Conservation (phyloP, 2,797 vertebrate species). For the Artibeus lituratus region DNA sequence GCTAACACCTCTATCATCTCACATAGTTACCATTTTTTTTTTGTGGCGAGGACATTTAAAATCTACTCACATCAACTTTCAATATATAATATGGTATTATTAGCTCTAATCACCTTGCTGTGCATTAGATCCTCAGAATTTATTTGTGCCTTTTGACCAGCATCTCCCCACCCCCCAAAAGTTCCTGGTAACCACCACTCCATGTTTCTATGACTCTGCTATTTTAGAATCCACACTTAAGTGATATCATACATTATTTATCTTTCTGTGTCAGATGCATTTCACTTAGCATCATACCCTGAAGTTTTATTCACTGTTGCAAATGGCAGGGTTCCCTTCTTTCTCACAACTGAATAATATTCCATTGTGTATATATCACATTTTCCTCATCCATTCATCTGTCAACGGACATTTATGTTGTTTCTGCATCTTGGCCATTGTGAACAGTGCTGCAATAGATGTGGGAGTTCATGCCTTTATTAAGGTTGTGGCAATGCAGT, state of each 20-base stretch:
- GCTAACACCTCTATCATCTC: not conserved
- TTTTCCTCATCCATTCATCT: not conserved
- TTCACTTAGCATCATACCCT: not conserved
- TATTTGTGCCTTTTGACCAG: not conserved
- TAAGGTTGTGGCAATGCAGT: not conserved
- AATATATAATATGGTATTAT: not conserved
- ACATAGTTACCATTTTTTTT: not conserved
- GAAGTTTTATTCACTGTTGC: not conserved
- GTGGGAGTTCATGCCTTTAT: not conserved
- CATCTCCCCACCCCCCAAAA: not conserved
- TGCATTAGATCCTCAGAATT: not conserved
- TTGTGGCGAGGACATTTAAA: not conserved
- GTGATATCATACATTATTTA: not conserved
- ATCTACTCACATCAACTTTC: not conserved
- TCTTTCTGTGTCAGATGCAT: not conserved
- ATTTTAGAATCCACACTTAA: not conserved
- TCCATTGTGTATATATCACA: not conserved
- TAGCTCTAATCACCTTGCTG: not conserved
- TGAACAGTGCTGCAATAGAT: not conserved
- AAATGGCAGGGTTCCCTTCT: not conserved
- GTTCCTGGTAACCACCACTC: not conserved
- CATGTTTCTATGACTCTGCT: not conserved
- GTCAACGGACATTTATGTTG: not conserved
- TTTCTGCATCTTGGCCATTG: not conserved
- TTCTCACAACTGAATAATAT: not conserved